phyloP scores from a whole-genome alignment of 2,797 vertebrate species.

The Acropternis orthonyx region DNA sequence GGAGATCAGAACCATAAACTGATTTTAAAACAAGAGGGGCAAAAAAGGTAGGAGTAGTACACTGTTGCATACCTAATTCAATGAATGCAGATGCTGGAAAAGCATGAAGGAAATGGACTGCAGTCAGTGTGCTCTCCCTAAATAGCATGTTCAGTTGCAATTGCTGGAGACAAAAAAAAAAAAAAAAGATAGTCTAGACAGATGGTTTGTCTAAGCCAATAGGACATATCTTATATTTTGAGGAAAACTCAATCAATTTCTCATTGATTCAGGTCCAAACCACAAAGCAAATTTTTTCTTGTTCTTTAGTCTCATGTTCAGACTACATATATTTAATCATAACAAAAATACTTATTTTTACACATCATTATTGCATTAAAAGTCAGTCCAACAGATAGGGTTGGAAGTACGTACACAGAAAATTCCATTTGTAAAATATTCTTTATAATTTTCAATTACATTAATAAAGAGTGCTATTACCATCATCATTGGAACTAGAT shows the following conservation, averaged over 20 bases:
- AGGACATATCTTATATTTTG: background rate
- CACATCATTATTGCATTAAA: background rate
- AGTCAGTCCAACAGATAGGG: background rate
- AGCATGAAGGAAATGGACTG: background rate
- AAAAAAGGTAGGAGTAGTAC: background rate
- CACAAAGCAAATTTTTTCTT: background rate
- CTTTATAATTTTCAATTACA: background rate
- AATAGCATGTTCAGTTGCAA: background rate
- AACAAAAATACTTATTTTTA: conserved; percentile 28
- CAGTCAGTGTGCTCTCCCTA: background rate
- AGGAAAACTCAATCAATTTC: background rate
- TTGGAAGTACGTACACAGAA: background rate
- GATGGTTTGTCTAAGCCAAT: background rate
- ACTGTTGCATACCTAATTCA: background rate
- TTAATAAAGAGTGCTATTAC: background rate
- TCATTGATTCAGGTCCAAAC: conserved; percentile 16
- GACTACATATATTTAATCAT: background rate
- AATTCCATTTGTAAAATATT: background rate
- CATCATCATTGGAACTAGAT: background rate
- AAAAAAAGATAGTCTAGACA: background rate
- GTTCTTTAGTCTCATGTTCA: background rate
- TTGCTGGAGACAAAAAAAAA: background rate
- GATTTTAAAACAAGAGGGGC: background rate
- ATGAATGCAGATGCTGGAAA: background rate
- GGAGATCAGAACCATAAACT: background rate